Evolutionary conservation across 2,888 invertebrate species (phyloP).

Genomic region (Nezara viridula): DNA sequence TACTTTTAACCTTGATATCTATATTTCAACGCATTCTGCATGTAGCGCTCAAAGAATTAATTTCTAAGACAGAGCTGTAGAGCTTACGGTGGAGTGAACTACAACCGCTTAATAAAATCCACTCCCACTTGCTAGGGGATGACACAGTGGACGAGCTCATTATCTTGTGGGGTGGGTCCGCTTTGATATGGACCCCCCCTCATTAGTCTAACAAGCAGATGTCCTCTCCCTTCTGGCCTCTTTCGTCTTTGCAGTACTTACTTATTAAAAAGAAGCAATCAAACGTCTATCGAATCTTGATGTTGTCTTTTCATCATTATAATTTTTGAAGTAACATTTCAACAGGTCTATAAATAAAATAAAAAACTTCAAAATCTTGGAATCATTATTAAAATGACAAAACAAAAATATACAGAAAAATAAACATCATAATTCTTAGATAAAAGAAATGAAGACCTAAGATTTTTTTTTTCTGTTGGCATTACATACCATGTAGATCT

Average conservation of each 20-base stretch:
- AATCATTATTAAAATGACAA: too few species aligned
- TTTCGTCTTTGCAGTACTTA: background rate
- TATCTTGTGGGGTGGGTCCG: background rate
- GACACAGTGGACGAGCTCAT: background rate
- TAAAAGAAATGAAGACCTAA: too few species aligned
- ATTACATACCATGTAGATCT: too few species aligned
- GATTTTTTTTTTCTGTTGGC: too few species aligned
- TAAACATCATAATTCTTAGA: too few species aligned
- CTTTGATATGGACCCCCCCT: slow-evolving; percentile 17
- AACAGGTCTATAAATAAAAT: background rate
- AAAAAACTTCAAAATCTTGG: too few species aligned
- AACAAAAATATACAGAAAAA: too few species aligned
- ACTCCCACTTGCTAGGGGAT: background rate
- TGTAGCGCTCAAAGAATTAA: background rate
- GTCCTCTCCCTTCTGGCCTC: background rate
- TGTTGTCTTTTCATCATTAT: background rate
- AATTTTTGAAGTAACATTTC: background rate
- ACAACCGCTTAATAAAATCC: background rate
- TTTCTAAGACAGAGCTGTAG: background rate
- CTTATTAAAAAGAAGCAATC: slow-evolving; percentile 4
- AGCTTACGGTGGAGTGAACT: background rate
- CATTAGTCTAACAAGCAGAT: background rate
- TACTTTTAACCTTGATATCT: background rate
- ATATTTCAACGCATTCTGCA: background rate
- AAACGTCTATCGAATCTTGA: background rate